Evolutionary conservation across 1,140 invertebrate genomes (phyloP).

Genomic region (Solenopsis fugax): DNA sequence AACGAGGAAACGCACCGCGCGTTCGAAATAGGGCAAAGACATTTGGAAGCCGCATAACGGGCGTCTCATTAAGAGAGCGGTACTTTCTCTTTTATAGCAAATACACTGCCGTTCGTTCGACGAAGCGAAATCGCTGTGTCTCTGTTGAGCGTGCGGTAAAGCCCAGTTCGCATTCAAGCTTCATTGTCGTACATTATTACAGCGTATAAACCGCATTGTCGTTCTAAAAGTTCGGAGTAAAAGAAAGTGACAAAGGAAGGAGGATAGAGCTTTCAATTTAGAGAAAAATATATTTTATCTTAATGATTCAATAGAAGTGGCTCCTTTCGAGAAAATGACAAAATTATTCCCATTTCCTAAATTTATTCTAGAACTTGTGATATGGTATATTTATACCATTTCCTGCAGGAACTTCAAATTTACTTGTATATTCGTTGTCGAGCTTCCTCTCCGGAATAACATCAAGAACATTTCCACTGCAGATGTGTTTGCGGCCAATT

Average conservation of each 20-base stretch:
- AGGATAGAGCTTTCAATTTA: background rate
- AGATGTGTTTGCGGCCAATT: constrained; percentile 28
- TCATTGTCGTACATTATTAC: constrained; percentile 15
- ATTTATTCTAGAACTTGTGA: background rate
- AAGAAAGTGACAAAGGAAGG: background rate
- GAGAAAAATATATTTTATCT: background rate
- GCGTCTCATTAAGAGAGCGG: constrained; percentile 44
- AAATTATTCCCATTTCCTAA: background rate
- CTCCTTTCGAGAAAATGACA: background rate
- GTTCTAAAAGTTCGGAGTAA: background rate
- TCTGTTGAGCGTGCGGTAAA: background rate
- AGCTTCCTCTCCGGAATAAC: constrained; percentile 4
- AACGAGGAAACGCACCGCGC: background rate
- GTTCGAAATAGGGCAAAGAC: constrained; percentile 35
- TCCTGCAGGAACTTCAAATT: constrained; percentile 9
- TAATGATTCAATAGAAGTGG: background rate
- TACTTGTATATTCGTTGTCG: constrained; percentile 24
- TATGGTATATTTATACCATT: background rate
- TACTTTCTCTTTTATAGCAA: constrained; percentile 56
- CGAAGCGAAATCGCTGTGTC: constrained; percentile 23
- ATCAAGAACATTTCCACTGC: constrained; percentile 18
- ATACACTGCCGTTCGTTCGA: background rate
- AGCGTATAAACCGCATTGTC: background rate
- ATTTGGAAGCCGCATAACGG: constrained; percentile 53
- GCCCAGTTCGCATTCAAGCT: too few species aligned